These are phyloP conservation scores for Gymnocheta viridis DNA, from an alignment of 2,888 invertebrate genomes.

Conservation along the genomic window DNA sequence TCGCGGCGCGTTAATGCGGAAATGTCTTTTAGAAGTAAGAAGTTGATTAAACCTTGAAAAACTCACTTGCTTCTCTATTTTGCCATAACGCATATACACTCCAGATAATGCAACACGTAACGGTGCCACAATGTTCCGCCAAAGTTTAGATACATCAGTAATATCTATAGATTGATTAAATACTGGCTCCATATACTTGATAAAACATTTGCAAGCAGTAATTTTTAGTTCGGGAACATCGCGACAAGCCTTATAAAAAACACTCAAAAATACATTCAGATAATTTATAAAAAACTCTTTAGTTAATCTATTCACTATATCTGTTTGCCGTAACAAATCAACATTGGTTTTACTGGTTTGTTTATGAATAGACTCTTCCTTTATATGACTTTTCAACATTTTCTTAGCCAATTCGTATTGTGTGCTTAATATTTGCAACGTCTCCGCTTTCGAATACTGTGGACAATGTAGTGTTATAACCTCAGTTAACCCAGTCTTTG, in stretches of 20 bases:
- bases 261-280: constrained; percentile 90
- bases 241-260: constrained; percentile 92
- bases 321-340: constrained; percentile 65
- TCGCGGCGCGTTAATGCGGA: too few species aligned
- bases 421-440: constrained; percentile 82
- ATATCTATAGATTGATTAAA: constrained; percentile 85
- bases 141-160: constrained; percentile 87
- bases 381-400: constrained; percentile 55
- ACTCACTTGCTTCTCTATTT: constrained; percentile 65
- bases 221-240: constrained; percentile 92
- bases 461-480: constrained; percentile 89
- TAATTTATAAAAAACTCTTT: constrained; percentile 88
- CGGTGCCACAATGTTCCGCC: constrained; percentile 90
- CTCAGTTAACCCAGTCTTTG: constrained; percentile 87
- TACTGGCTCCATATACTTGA: constrained; percentile 91
- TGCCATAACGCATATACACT: constrained; percentile 87
- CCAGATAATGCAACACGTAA: constrained; percentile 89
- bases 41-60: background rate
- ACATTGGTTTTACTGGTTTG: constrained; percentile 64
- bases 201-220: constrained; percentile 89
- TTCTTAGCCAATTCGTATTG: constrained; percentile 76
- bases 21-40: too few species aligned
- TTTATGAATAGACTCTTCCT: background rate
- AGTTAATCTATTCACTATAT: constrained; percentile 77
- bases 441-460: constrained; percentile 90